These are phyloP conservation scores for Psephotus haematonotus DNA, from an alignment of 2,113 vertebrate species.

Conservation along the genomic window DNA sequence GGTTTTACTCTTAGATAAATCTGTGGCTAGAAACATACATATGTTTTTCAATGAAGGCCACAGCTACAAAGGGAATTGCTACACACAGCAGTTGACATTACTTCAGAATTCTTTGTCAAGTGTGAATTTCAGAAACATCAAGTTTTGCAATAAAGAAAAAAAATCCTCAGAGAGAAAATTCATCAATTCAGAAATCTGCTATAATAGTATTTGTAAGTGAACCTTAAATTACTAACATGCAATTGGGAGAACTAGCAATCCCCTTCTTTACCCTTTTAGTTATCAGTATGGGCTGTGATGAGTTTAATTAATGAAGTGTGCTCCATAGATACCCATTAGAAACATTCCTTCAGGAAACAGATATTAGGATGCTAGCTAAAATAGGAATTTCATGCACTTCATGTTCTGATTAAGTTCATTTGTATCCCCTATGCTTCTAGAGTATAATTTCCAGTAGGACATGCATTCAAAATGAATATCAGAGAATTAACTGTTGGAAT, in stretches of 20 bases:
- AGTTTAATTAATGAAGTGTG: conserved; percentile 4
- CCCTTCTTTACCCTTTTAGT: not conserved
- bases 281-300: not conserved
- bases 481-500: not conserved
- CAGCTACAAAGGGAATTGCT: not conserved
- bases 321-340: conserved; percentile 2
- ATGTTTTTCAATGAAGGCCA: not conserved
- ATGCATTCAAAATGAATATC: not conserved
- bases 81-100: not conserved
- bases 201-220: not conserved
- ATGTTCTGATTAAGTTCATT: not conserved
- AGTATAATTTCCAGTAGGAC: not conserved
- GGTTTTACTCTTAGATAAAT: not conserved
- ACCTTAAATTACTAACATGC: not conserved
- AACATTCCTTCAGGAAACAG: not conserved
- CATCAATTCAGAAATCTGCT: not conserved
- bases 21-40: not conserved
- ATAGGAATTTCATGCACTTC: not conserved
- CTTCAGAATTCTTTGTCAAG: not conserved
- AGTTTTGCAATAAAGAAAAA: not conserved
- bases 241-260: not conserved
- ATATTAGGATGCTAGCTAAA: not conserved
- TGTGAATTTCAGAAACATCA: not conserved
- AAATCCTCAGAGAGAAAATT: not conserved
- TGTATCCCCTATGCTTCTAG: not conserved